A percentile compares a stretch with the other conserved stretches of the same genome.
Conservation (phyloP, 2,797 vertebrate genomes). For the Chaetodon trifasciatus region DNA sequence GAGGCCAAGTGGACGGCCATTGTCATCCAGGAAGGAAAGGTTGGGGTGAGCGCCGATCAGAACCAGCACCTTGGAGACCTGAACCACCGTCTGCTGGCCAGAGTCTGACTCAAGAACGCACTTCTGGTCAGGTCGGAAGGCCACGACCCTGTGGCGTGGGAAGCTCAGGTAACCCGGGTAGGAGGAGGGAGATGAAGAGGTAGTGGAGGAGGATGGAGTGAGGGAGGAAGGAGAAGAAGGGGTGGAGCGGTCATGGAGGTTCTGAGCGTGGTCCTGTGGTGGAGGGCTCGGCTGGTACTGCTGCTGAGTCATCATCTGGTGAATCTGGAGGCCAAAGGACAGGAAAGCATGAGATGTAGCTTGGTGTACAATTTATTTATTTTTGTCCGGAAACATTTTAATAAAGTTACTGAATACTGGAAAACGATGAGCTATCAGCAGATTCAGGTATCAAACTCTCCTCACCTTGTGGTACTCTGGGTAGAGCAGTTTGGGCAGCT, state of each 20-base stretch:
- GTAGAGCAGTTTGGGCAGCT: conserved; percentile 88
- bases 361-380: background rate
- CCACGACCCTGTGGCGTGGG: conserved; percentile 79
- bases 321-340: conserved; percentile 65
- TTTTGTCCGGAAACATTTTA: background rate
- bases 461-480: conserved; percentile 89
- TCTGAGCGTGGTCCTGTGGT: conserved; percentile 23
- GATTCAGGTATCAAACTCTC: background rate
- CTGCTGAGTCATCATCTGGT: conserved; percentile 90
- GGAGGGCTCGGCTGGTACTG: conserved; percentile 61
- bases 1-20: conserved; percentile 72
- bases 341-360: background rate
- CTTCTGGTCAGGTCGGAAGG: conserved; percentile 81
- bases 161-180: conserved; percentile 87
- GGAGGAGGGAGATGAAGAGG: conserved; percentile 53
- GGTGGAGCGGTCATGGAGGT: background rate
- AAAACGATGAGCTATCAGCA: background rate
- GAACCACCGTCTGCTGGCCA: conserved; percentile 74
- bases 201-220: conserved; percentile 3
- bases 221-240: conserved; percentile 2
- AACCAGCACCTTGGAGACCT: conserved; percentile 85
- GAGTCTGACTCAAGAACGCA: conserved; percentile 82
- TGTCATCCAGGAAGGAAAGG: conserved; percentile 81
- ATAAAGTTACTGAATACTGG: background rate
- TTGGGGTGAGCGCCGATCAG: conserved; percentile 87